Conservation (phyloP, 2,797 vertebrate species). For the Cryptoblepharus egeriae region DNA sequence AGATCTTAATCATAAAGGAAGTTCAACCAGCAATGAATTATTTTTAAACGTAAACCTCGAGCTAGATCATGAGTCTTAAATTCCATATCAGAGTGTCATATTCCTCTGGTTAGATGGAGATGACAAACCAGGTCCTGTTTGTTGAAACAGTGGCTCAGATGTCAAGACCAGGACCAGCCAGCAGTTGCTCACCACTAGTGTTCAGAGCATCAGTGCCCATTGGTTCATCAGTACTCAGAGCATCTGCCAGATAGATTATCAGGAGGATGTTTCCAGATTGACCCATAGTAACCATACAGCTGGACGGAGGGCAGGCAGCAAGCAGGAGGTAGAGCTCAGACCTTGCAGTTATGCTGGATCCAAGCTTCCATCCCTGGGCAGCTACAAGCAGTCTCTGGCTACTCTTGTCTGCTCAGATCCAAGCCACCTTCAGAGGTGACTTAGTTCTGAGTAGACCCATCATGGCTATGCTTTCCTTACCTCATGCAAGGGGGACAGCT, state of each 20-base stretch:
- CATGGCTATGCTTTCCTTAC: too few relatives aligned
- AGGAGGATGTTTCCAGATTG: background rate
- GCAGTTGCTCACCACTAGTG: background rate
- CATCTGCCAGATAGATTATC: background rate
- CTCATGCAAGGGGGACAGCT: too few relatives aligned
- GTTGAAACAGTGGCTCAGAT: constrained; percentile 9
- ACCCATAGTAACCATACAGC: background rate
- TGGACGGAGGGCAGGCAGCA: too few relatives aligned
- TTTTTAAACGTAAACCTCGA: background rate
- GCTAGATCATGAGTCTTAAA: background rate
- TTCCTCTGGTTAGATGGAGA: constrained; percentile 29
- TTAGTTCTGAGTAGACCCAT: too few relatives aligned
- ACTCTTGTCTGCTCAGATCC: too few relatives aligned
- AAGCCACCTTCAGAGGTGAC: too few relatives aligned
- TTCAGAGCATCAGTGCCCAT: too few relatives aligned
- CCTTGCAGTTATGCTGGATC: too few relatives aligned
- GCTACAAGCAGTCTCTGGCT: too few relatives aligned
- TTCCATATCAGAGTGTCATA: constrained; percentile 1
- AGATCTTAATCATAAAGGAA: background rate
- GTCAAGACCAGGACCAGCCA: background rate
- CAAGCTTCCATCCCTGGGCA: too few relatives aligned
- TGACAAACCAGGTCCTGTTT: background rate
- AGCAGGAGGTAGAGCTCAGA: too few relatives aligned
- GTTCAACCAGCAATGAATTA: background rate
- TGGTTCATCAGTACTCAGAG: too few relatives aligned